These are phyloP conservation scores for Philotrypesis tridentata DNA, from an alignment of 1,140 invertebrate species.

Conservation along the genomic window DNA sequence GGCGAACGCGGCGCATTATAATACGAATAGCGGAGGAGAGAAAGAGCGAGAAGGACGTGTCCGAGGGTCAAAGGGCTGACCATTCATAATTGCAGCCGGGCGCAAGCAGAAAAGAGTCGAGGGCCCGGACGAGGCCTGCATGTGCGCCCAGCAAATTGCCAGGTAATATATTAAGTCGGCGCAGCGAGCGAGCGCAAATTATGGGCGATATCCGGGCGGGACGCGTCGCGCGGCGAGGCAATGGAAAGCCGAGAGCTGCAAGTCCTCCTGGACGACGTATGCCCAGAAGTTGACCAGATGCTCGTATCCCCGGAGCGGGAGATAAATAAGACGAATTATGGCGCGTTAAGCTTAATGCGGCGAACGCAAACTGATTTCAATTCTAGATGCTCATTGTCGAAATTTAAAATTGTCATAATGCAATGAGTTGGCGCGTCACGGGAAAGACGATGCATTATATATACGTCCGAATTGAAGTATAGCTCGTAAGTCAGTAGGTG, in stretches of 20 bases:
- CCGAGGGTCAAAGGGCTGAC: constrained; percentile 55
- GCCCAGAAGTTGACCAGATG: constrained; percentile 67
- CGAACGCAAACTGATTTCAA: too few relatives aligned
- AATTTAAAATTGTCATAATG: too few relatives aligned
- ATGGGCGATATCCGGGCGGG: constrained; percentile 71
- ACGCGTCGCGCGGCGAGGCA: constrained; percentile 62
- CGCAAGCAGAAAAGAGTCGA: constrained; percentile 55
- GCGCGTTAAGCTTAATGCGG: too few relatives aligned
- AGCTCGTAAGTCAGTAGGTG: background rate
- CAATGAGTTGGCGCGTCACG: too few relatives aligned
- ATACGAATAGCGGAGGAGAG: background rate
- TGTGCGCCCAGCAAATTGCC: constrained; percentile 64
- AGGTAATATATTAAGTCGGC: constrained; percentile 72
- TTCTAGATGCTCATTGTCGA: too few relatives aligned
- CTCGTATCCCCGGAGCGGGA: too few relatives aligned
- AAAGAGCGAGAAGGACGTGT: background rate
- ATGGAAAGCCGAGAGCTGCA: background rate
- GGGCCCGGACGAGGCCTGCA: background rate
- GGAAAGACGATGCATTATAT: background rate
- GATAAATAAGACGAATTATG: too few relatives aligned
- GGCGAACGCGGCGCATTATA: constrained; percentile 58
- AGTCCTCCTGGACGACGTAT: constrained; percentile 16
- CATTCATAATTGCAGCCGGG: constrained; percentile 67
- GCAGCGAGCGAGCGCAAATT: constrained; percentile 60
- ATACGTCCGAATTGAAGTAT: too few relatives aligned